phyloP scores from a whole-genome alignment of 1,140 invertebrate species.

The Ceratina calcarata region DNA sequence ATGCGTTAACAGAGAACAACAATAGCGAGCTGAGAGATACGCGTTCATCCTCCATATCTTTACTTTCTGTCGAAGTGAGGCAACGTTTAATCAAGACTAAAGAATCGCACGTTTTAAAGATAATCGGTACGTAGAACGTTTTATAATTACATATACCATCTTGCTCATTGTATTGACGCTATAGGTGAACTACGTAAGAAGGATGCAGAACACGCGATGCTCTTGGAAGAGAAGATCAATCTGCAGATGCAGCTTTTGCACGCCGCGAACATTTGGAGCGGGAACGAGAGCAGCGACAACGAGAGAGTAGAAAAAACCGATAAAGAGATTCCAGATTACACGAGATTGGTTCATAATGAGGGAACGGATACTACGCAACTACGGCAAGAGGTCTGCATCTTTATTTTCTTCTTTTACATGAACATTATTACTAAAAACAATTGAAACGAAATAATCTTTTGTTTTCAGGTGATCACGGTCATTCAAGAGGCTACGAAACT shows the following conservation, averaged over 20 bases:
- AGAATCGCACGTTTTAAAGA: constrained; percentile 86
- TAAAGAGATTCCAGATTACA: constrained; percentile 75
- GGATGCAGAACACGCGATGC: constrained; percentile 90
- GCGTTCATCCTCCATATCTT: constrained; percentile 72
- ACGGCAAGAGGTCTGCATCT: constrained; percentile 73
- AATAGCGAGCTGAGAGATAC: constrained; percentile 72
- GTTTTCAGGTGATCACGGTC: constrained; percentile 70
- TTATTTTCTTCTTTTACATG: constrained; percentile 1
- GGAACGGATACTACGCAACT: constrained; percentile 72
- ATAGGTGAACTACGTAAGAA: constrained; percentile 89
- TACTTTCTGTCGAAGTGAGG: constrained; percentile 86
- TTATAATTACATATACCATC: not conserved
- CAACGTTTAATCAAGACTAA: constrained; percentile 86
- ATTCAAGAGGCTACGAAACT: constrained; percentile 86
- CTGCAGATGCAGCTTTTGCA: constrained; percentile 90
- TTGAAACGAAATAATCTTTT: not conserved
- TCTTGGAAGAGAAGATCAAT: constrained; percentile 94
- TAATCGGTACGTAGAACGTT: constrained; percentile 82
- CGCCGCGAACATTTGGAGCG: constrained; percentile 80
- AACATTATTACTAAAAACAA: not conserved
- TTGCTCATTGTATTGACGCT: not conserved
- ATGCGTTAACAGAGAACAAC: constrained; percentile 81
- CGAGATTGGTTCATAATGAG: constrained; percentile 73
- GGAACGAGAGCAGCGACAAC: constrained; percentile 70
- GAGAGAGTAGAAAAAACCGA: constrained; percentile 69